Percentiles rank a stretch among this genome's conserved stretches.
Evolutionary conservation across 2,888 invertebrate genomes (phyloP).

Genomic region (Drosophila flavopinicola): DNA sequence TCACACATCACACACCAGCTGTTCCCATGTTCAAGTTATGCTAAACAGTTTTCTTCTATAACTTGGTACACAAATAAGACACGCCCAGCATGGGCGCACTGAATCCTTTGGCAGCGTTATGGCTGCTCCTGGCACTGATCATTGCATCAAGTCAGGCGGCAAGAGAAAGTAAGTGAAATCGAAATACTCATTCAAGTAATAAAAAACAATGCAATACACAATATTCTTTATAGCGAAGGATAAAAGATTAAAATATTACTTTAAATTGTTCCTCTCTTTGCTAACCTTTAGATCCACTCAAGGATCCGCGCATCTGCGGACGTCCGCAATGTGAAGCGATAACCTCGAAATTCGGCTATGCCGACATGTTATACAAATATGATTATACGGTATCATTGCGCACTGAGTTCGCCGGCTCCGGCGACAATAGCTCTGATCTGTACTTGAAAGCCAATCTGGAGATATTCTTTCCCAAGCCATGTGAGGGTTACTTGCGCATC

Average conservation of each 20-base stretch:
- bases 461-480: conserved; percentile 88
- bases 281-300: conserved; percentile 87
- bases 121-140: conserved; percentile 55
- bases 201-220: no score
- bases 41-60: background rate
- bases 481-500: conserved; percentile 89
- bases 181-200: background rate
- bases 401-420: conserved; percentile 89
- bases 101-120: conserved; percentile 22
- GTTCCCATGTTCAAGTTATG: conserved; percentile 18
- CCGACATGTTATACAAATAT: conserved; percentile 86
- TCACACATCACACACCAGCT: background rate
- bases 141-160: conserved; percentile 55
- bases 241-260: background rate
- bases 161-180: conserved; percentile 68
- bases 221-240: no score
- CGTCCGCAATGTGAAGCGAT: conserved; percentile 87
- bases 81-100: conserved; percentile 62
- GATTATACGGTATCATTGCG: conserved; percentile 90
- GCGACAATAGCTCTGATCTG: conserved; percentile 89
- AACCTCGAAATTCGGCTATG: conserved; percentile 80
- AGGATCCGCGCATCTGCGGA: conserved; percentile 90
- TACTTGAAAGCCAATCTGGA: conserved; percentile 86
- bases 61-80: conserved; percentile 14
- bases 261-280: background rate